Base-by-base conservation (phyloP, 2,797 vertebrate species). In the Anniella stebbinsi region DNA sequence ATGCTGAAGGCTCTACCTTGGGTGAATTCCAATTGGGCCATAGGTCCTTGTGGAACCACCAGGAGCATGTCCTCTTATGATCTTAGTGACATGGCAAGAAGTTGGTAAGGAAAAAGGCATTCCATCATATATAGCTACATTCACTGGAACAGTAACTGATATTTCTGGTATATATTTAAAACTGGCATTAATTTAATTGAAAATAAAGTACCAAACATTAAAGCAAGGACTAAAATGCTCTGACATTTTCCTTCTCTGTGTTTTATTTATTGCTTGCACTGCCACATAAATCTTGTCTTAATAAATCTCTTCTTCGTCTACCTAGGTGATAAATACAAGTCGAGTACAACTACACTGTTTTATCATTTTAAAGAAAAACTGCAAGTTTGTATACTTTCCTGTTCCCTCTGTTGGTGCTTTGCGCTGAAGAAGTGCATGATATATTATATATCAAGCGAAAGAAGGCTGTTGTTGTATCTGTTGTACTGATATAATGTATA, bases 321-420 rank as follows among this genome's bases (percentile, higher is more conserved):
- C 9, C 60, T 86, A 93, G 80, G 89, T 94, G 92, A 93, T 94
- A 93, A 95, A 95, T 90, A 78, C 36, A 81, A 91, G 89, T 88
- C 92, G 67, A 86, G 45, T 84, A 77, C 4, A 21, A 25, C 36
- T 38, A 0, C 41, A 87, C 66, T 94, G 82, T 94, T 45, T 94
- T 93, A 95, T 94, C 91, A 92, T 92, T 93, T 90, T 72, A 30
- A 60, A 92, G 38, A 60, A 72, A 84, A 84, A 63, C 38, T 70
- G 41, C 80, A 83, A 87, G 66, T 93, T 94, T 91, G 77, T 95
- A 80, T 90, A 91, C 89, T 70, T 67, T 69, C 41, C 87, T 77
- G 45, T 63, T 92, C 91, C 89, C 86, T 93, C 77, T 86, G 36
- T 84, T 72, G 30, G 78, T 92, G 0, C 48, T 92, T 60, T 85